Evolutionary conservation across 2,888 invertebrate genomes (phyloP), one percentile per base, ranked within the genome.

Genomic region (Patella depressa): DNA sequence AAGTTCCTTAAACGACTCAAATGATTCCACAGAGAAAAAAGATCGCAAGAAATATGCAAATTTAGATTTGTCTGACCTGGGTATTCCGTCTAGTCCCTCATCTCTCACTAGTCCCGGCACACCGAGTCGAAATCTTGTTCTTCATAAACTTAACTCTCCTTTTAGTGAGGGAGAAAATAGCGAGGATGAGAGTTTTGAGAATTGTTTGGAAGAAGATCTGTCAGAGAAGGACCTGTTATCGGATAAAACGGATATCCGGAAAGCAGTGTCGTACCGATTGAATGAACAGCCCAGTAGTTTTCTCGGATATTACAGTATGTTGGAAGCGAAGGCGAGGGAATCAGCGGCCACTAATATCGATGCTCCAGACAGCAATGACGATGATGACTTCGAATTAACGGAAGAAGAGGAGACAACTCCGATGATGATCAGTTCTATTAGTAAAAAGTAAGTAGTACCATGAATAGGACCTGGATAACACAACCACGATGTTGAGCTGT

Each of bases 11-110:
- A 53, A 34, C 15, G 69, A n/a, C 17, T 34, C 45, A 4, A 75
- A 7, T 53, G 53, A 69, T 15, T 14, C 29, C 24, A 65, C 53
- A 45, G 69, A 45, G 69, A 53, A 19, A 75, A 70, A 73, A 75
- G 76, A 73, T 29, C 78, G 84, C 29, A 78, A 82, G 75, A 93
- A 93, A 79, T 95, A 95, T 92, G 94, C 95, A 69, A 92, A 94
- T 78, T 92, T 95, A 80, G 94, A 95, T 91, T 93, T 94, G 80
- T 94, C 94, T 81, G 94, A 94, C 83, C 95, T 95, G 94, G 95
- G 95, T 45, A 95, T 95, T 73, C 94, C 95, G 89, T 78, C 81
- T 15, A 82, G 80, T 24, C 80, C 75, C 15, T 71, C 74, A 11
- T 65, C 70, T 34, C 69, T 78, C 34, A 79, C 78, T 19, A 81